Base-by-base conservation (phyloP, 2,888 invertebrate species). In the Holacanthella duospinosa region DNA sequence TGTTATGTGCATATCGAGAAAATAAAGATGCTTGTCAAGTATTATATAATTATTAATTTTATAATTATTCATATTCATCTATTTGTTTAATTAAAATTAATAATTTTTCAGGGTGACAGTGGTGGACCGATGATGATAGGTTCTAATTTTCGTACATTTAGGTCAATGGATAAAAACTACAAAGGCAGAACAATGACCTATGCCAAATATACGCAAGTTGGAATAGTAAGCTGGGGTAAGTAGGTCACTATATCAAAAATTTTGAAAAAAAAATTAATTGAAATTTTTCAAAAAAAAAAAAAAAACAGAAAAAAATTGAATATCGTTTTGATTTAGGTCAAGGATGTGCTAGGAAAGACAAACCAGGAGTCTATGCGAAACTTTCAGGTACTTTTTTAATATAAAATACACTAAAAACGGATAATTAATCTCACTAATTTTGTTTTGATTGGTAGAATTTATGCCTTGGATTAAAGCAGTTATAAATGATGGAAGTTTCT, bases 1-100 rank as follows among this genome's bases (percentile, higher is more conserved):
- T 73, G 73, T 26, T 73, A 25, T 73, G 73, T 61, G 71, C 71
- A 3, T 66, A 65, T 1, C 65, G 68, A 9, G 68, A 67, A 4
- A 66, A 67, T 21, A 69, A 59, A 36, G 72, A 72, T 61, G 66
- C 72, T 4, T 71, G 69, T 54, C 68, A 69, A 53, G 68, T 63
- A 55, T 48, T 26, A 27, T 56, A 1, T 28, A 28, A n/a, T 29
- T 21, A 48, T 29, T 44, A n/a, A n/a, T n/a, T n/a, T n/a, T 21
- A 3, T 27, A 24, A 2, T 21, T 6, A 25, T 27, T 26, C 29
- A 26, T 4, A 57, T 36, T 26, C 9, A 57, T 24, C 4, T 48
- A 55, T 16, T 3, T 48, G 19, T 6, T 26, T 55, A 25, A 4
- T 29, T 21, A 12, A 59, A 6, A n/a, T 29, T 55, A 29, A 29